phyloP scores from a whole-genome alignment of 2,797 vertebrate species.

The Pampus argenteus region DNA sequence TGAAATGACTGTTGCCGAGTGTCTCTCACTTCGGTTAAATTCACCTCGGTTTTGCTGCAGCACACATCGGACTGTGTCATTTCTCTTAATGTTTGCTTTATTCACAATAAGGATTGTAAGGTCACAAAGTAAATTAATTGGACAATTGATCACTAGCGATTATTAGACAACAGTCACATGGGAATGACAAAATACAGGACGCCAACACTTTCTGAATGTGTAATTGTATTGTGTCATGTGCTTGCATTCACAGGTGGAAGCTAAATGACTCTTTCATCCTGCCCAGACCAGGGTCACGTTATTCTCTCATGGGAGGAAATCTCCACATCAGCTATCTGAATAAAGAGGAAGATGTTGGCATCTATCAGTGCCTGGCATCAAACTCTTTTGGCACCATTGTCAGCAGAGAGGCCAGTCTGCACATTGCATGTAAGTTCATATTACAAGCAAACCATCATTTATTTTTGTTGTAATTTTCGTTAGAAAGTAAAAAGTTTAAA shows the following conservation, averaged over 20 bases:
- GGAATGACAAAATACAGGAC: background rate
- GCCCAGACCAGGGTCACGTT: constrained; percentile 88
- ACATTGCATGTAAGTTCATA: constrained; percentile 93
- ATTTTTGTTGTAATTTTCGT: too few relatives aligned
- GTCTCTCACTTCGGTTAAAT: constrained; percentile 48
- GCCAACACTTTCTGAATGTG: background rate
- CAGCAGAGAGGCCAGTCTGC: constrained; percentile 93
- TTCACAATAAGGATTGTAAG: constrained; percentile 32
- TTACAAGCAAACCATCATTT: background rate
- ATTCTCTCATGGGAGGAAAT: constrained; percentile 90
- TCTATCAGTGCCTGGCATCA: constrained; percentile 94
- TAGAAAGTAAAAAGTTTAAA: constrained; percentile 43
- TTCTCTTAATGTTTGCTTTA: constrained; percentile 48
- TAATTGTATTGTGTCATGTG: constrained; percentile 16
- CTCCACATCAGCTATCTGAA: constrained; percentile 92
- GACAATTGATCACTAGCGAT: background rate
- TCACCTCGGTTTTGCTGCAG: constrained; percentile 33
- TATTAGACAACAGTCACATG: background rate
- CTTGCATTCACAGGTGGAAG: constrained; percentile 90
- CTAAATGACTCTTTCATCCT: constrained; percentile 91
- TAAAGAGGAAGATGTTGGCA: constrained; percentile 90
- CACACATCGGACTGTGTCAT: constrained; percentile 35
- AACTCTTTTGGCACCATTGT: constrained; percentile 94
- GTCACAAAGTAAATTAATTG: constrained; percentile 14
- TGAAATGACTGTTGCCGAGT: constrained; percentile 53